Base-by-base conservation (phyloP, 2,797 vertebrate genomes). In the Syncerus caffer region DNA sequence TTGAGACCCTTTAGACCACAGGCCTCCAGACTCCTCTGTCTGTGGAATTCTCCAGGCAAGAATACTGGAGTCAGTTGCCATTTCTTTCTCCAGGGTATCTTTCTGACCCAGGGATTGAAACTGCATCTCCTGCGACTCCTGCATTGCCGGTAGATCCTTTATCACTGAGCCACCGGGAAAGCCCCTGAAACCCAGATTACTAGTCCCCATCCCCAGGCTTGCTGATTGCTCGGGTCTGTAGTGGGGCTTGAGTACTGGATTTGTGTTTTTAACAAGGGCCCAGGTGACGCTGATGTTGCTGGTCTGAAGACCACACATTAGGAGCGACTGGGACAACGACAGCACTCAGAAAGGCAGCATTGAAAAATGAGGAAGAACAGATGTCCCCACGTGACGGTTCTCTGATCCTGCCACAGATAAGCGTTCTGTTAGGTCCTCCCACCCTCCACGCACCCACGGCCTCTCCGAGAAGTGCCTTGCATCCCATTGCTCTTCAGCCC, bases 301-400 rank as follows among this genome's bases (percentile, higher is more conserved):
- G 25, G 12, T 19, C 12, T 27, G 25, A 12, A 64, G 42, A 60
- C 23, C 25, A 3, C 17, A 79, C 1, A 0, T 6, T 34, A 74
- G n/a, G 8, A 38, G 14, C 45, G 3, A 23, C 45, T 31, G 1
- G 1, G 1, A 3, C 12, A 7, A 27, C n/a, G 11, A 38, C 84
- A 25, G 17, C 7, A 27, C 34, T 27, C 31, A 13, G 14, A 29
- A 64, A 76, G 57, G 50, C 82, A 19, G 17, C 29, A 2, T 5
- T 7, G 45, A 86, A 85, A 80, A 42, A 31, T 78, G 17, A 42
- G 62, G 16, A 67, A n/a, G 13, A 31, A 29, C 29, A 23, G n/a
- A 62, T 42, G 1, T 14, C 42, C 12, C 64, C 14, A 55, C 38
- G 3, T 10, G 29, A 23, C 12, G 10, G 51, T 58, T 45, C 31